Base-by-base conservation (phyloP, 2,888 invertebrate species). In the Nemoura dubitans region DNA sequence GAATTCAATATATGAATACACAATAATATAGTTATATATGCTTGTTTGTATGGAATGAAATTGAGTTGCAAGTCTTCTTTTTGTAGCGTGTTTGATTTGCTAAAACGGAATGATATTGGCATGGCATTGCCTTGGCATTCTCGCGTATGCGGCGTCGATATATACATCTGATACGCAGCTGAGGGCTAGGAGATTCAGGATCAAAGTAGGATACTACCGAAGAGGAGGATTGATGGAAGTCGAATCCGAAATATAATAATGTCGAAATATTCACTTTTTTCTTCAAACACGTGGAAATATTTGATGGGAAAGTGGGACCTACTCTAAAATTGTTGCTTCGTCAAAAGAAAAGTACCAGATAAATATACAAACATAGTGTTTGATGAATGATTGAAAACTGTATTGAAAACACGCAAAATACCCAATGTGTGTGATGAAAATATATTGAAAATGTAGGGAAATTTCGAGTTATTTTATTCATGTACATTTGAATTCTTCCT, bases 21-120 rank as follows among this genome's bases (percentile, higher is more conserved):
- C 59, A 59, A 59, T 59, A 59, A 59, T 59, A 59, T 21, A 59
- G 59, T 59, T 59, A 59, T 14, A 59, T 21, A 59, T 21, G 14
- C 59, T 59, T 59, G 59, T 59, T 59, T 59, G 59, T 59, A 59
- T 59, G 59, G 59, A 59, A 59, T 21, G 59, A 59, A 59, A 59
- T 59, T 59, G 59, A 59, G 59, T 59, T 59, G 59, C 6, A 59
- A 59, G 59, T 59, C 59, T 59, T 21, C 59, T 1, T 59, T 59
- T 59, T 59, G 59, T 59, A 59, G 59, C 59, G 59, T 59, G 59
- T 59, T 59, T 59, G 59, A 59, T 59, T 59, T 59, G 59, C 21
- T 59, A 59, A 59, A 59, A 21, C 59, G 59, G 21, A 59, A 59
- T 59, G 59, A 59, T 59, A 59, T 59, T 59, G 59, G 59, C 21